Conservation (phyloP, 2,888 invertebrate species). For the Aporophyla nigra region DNA sequence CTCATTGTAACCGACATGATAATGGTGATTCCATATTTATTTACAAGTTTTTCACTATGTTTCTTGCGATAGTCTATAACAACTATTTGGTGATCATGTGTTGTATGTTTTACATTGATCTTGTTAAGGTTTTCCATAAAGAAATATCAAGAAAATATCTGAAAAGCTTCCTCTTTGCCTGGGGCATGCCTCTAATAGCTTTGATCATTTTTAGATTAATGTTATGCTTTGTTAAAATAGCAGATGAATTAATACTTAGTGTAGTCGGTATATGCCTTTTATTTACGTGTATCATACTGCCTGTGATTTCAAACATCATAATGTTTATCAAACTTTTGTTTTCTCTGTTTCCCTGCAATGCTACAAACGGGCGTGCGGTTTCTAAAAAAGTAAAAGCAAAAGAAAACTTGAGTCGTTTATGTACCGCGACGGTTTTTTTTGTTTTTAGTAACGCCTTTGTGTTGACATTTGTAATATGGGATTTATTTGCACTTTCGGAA, state of each 20-base stretch:
- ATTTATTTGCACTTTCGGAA: not conserved
- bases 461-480: conserved; percentile 37
- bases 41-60: conserved; percentile 18
- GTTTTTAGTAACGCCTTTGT: conserved; percentile 33
- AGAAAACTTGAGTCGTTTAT: conserved; percentile 39
- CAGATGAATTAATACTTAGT: not conserved
- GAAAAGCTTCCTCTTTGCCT: conserved; percentile 45
- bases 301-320: conserved; percentile 10
- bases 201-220: not conserved
- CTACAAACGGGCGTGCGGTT: not conserved
- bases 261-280: conserved; percentile 5
- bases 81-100: conserved; percentile 43
- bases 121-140: conserved; percentile 43
- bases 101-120: conserved; percentile 47
- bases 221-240: not conserved
- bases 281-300: conserved; percentile 6
- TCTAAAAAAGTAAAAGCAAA: conserved; percentile 16
- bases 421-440: conserved; percentile 26
- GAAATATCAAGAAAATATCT: conserved; percentile 32
- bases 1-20: not conserved
- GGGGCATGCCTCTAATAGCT: conserved; percentile 28
- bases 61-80: conserved; percentile 38
- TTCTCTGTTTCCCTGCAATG: conserved; percentile 21
- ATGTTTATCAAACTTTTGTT: conserved; percentile 29
- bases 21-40: not conserved